phyloP scores from a whole-genome alignment of 2,888 invertebrate species.

The Dynastes grantii region DNA sequence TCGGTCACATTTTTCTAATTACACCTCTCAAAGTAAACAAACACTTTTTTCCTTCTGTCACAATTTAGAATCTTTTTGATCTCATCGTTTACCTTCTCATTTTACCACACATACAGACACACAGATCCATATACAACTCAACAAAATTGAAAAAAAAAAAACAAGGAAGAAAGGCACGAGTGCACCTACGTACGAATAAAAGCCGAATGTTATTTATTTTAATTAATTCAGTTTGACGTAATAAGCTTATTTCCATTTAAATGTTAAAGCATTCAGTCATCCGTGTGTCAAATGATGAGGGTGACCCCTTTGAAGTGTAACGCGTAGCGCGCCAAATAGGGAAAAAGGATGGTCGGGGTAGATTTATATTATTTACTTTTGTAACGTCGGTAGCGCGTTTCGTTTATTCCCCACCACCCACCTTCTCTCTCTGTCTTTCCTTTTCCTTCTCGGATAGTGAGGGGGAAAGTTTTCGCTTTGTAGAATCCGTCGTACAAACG shows the following conservation, averaged over 20 bases:
- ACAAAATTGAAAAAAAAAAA: no score
- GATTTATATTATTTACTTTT: constrained; percentile 44
- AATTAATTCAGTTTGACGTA: constrained; percentile 48
- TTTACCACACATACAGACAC: no score
- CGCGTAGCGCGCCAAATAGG: constrained; percentile 15
- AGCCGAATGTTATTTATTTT: constrained; percentile 45
- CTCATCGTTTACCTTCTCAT: no score
- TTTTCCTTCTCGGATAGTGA: not conserved
- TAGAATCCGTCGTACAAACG: constrained; percentile 1
- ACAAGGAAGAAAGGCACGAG: no score
- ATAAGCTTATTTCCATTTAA: constrained; percentile 50
- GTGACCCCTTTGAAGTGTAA: constrained; percentile 43
- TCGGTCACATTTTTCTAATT: no score
- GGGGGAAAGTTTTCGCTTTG: constrained; percentile 34
- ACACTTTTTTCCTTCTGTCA: no score
- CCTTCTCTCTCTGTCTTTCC: not conserved
- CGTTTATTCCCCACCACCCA: no score
- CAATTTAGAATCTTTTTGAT: no score
- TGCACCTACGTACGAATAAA: not conserved
- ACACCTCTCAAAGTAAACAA: no score
- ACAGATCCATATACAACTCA: no score
- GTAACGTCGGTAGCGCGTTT: constrained; percentile 10
- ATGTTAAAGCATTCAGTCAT: constrained; percentile 46
- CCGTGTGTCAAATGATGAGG: constrained; percentile 40
- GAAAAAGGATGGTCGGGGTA: constrained; percentile 8